Conservation (phyloP, 2,113 vertebrate genomes). For the Chloroceryle aenea region DNA sequence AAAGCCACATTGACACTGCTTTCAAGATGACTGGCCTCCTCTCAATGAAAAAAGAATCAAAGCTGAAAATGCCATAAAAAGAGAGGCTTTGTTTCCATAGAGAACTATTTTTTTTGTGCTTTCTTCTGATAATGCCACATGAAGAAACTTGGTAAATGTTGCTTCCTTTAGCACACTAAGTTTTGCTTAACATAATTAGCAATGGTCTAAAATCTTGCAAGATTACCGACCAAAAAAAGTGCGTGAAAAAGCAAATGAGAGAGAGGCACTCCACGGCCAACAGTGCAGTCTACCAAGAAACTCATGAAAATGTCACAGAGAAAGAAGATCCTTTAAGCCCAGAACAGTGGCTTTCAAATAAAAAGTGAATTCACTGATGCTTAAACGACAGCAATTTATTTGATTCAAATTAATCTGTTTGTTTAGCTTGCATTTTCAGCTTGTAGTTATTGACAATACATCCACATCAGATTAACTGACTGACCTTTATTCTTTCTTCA, state of each 20-base stretch:
- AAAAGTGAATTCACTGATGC: not conserved
- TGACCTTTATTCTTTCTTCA: conserved; percentile 19
- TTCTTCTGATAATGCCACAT: not conserved
- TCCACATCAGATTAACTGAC: not conserved
- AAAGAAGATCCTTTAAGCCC: not conserved
- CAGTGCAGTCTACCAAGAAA: not conserved
- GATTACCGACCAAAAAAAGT: not conserved
- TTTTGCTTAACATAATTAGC: not conserved
- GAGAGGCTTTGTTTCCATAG: not conserved
- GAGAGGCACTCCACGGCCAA: not conserved
- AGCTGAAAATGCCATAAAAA: not conserved
- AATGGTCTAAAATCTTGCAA: not conserved
- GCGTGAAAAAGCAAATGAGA: not conserved
- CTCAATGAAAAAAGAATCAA: not conserved
- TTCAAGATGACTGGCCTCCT: not conserved
- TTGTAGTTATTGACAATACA: conserved; percentile 42
- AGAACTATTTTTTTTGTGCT: not conserved
- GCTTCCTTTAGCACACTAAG: not conserved
- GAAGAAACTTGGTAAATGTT: not conserved
- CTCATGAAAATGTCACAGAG: not conserved
- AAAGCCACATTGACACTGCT: not conserved
- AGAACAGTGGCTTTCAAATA: not conserved
- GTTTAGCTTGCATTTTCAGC: not conserved
- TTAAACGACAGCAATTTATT: not conserved
- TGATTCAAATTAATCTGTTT: conserved; percentile 8